A percentile compares a stretch with the other conserved stretches of the same genome.
Evolutionary conservation across 2,888 invertebrate species (phyloP).

Genomic region (Himalopsyche tibetana): DNA sequence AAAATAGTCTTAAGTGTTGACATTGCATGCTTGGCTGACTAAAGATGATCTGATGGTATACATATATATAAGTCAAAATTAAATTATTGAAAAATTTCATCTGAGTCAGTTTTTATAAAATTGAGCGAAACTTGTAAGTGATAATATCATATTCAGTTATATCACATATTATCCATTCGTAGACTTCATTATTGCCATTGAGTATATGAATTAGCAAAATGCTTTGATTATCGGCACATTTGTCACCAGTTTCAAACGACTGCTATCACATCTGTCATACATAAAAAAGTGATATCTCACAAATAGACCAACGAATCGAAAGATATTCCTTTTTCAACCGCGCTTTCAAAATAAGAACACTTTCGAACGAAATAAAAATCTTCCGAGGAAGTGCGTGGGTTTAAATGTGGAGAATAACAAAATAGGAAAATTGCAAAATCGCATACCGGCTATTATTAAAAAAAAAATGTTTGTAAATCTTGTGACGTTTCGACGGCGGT

Average conservation of each 20-base stretch:
- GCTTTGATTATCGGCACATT: not conserved
- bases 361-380: not conserved
- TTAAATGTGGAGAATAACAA: not conserved
- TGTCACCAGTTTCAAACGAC: not conserved
- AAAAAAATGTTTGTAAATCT: conserved; percentile 12
- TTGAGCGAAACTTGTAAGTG: too few relatives aligned
- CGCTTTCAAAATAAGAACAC: not conserved
- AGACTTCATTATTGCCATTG: too few relatives aligned
- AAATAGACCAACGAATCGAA: not conserved
- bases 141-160: too few relatives aligned
- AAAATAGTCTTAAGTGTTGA: too few relatives aligned
- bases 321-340: conserved; percentile 16
- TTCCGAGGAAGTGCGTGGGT: not conserved
- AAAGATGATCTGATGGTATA: too few relatives aligned
- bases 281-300: conserved; percentile 28
- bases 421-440: conserved; percentile 24
- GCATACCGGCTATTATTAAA: not conserved
- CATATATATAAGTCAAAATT: too few relatives aligned
- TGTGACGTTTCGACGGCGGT: not conserved
- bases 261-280: conserved; percentile 11
- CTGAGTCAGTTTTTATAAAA: too few relatives aligned
- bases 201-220: too few relatives aligned
- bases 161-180: too few relatives aligned
- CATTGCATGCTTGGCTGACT: too few relatives aligned
- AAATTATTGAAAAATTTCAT: too few relatives aligned